phyloP scores from a whole-genome alignment of 2,797 vertebrate genomes.

The Anguilla pacifica region DNA sequence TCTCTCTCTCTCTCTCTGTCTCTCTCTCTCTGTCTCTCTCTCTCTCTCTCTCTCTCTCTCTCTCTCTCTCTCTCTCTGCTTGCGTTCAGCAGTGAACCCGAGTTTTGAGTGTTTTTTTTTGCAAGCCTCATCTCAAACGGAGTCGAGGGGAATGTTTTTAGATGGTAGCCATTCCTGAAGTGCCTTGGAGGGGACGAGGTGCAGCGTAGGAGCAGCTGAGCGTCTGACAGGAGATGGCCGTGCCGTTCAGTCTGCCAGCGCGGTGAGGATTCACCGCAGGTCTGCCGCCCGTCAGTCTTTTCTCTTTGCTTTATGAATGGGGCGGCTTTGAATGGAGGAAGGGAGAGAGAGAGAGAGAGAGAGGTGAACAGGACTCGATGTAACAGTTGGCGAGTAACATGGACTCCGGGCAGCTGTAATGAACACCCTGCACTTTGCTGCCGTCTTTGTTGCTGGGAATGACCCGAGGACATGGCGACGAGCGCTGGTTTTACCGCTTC shows the following conservation, averaged over 20 bases:
- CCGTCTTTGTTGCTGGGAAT: slow-evolving; percentile 69
- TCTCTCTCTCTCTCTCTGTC: background rate
- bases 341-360: background rate
- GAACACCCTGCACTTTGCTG: slow-evolving; percentile 62
- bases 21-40: background rate
- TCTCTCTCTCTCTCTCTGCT: background rate
- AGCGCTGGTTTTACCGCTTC: background rate
- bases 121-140: slow-evolving; percentile 64
- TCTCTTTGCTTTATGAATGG: background rate
- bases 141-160: slow-evolving; percentile 67
- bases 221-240: slow-evolving; percentile 80
- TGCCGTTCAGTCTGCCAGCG: slow-evolving; percentile 82
- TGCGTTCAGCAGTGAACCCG: background rate
- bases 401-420: slow-evolving; percentile 75
- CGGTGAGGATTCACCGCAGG: slow-evolving; percentile 75
- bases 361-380: slow-evolving; percentile 48
- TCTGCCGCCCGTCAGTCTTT: slow-evolving; percentile 58
- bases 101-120: slow-evolving; percentile 13
- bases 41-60: background rate
- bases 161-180: slow-evolving; percentile 57
- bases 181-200: slow-evolving; percentile 66
- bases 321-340: background rate
- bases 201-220: slow-evolving; percentile 71
- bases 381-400: slow-evolving; percentile 73
- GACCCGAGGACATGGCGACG: background rate